Percentiles rank a stretch among this genome's conserved stretches.
Conservation (phyloP, 2,797 vertebrate species). For the Okamejei kenojei region DNA sequence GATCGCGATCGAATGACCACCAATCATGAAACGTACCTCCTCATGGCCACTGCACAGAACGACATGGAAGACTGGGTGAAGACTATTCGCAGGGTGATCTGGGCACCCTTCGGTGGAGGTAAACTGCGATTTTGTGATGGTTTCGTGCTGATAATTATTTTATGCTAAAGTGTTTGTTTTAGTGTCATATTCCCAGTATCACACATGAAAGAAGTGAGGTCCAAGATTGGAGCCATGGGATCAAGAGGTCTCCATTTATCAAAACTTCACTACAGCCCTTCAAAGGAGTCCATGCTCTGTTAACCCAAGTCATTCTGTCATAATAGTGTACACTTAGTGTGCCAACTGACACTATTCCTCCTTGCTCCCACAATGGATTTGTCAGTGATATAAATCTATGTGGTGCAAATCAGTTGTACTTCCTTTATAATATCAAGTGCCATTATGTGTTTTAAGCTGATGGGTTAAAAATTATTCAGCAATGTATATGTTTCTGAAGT, state of each 20-base stretch:
- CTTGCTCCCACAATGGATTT: not conserved
- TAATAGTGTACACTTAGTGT: not conserved
- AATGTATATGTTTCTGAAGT: too few relatives aligned
- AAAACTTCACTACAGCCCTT: not conserved
- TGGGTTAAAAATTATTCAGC: too few relatives aligned
- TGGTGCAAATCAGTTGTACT: not conserved
- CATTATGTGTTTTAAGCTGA: not conserved
- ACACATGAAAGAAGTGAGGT: not conserved
- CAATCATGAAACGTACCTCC: conserved; percentile 96
- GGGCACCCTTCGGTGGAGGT: conserved; percentile 98
- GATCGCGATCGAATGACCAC: conserved; percentile 95
- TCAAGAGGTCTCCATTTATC: not conserved
- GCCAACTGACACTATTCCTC: not conserved
- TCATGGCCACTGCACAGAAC: conserved; percentile 97
- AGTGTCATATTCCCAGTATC: not conserved
- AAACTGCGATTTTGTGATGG: conserved; percentile 48
- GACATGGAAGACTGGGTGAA: conserved; percentile 99
- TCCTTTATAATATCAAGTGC: not conserved
- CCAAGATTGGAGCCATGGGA: not conserved
- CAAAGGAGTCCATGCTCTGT: not conserved
- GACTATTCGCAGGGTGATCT: conserved; percentile 93
- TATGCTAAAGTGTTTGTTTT: not conserved
- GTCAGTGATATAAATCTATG: not conserved
- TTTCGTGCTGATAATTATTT: not conserved
- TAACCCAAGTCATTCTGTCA: not conserved